These are phyloP conservation scores for Dendrocincla fuliginosa DNA, from an alignment of 2,797 vertebrate species.

Conservation along the genomic window DNA sequence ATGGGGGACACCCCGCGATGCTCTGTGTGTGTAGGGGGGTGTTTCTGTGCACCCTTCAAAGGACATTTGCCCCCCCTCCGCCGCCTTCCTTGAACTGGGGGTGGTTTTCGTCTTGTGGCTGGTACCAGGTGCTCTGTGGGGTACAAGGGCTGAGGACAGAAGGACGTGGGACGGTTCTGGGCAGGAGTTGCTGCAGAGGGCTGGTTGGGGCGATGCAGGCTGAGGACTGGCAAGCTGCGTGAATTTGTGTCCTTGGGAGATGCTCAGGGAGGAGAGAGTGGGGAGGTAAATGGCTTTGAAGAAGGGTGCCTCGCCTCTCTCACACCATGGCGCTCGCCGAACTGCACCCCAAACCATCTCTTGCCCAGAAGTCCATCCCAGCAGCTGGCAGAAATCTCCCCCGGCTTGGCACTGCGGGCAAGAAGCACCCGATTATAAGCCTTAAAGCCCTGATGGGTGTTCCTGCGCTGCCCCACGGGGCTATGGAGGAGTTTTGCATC, in stretches of 20 bases:
- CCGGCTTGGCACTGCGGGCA: not conserved
- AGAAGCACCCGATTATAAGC: not conserved
- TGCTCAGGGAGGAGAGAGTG: not conserved
- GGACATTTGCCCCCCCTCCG: not conserved
- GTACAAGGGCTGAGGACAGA: not conserved
- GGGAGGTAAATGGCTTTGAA: not conserved
- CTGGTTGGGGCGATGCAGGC: not conserved
- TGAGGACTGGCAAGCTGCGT: not conserved
- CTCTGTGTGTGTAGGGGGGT: accelerated
- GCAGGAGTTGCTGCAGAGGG: not conserved
- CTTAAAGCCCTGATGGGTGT: accelerated
- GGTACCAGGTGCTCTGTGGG: not conserved
- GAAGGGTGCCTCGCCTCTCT: not conserved
- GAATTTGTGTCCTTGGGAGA: not conserved
- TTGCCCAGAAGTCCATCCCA: not conserved
- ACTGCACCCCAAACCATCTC: not conserved
- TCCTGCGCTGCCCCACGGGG: not conserved
- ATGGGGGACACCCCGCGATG: not conserved
- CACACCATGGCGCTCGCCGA: accelerated
- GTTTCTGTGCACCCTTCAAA: not conserved
- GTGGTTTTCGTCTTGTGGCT: accelerated
- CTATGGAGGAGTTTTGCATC: not conserved
- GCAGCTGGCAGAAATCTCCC: not conserved
- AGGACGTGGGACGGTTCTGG: not conserved
- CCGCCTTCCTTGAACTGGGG: not conserved